A percentile compares a stretch with the other conserved stretches of the same genome.
phyloP scores from a whole-genome alignment of 2,888 invertebrate species.

The Apoderus coryli region DNA sequence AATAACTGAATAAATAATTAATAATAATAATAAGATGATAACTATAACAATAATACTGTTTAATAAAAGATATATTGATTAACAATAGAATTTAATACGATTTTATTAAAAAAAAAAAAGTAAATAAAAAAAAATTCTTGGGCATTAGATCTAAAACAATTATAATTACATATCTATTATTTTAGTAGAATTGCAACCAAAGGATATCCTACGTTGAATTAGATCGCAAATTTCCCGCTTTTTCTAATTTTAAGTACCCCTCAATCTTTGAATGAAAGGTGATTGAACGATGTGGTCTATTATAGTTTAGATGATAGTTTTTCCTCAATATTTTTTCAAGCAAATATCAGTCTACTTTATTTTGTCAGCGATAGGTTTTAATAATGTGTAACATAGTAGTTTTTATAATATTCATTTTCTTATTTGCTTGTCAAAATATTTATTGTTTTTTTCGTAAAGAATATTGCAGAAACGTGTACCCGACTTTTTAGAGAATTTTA shows the following conservation, averaged over 20 bases:
- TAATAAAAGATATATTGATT: constrained; percentile 29
- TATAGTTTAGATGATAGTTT: constrained; percentile 24
- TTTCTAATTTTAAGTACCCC: constrained; percentile 20
- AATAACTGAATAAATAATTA: constrained; percentile 18
- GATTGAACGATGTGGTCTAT: constrained; percentile 22
- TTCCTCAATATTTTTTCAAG: background rate
- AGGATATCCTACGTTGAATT: constrained; percentile 12
- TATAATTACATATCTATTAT: constrained; percentile 22
- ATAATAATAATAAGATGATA: constrained; percentile 17
- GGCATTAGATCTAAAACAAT: constrained; percentile 27
- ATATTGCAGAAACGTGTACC: constrained; percentile 30
- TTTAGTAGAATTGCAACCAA: constrained; percentile 11
- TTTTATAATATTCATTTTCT: too few relatives aligned
- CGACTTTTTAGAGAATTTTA: constrained; percentile 26
- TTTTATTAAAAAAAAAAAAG: constrained; percentile 31
- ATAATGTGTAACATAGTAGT: too few relatives aligned
- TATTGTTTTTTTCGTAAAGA: background rate
- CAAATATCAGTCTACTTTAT: too few relatives aligned
- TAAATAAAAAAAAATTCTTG: constrained; percentile 28
- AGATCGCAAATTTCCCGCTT: constrained; percentile 13
- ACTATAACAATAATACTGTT: constrained; percentile 31
- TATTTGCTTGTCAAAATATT: background rate
- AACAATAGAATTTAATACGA: constrained; percentile 33
- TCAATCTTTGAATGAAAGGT: constrained; percentile 26
- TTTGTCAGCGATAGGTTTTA: too few relatives aligned